Conservation (phyloP, 2,888 invertebrate genomes). For the Crematogaster levior region DNA sequence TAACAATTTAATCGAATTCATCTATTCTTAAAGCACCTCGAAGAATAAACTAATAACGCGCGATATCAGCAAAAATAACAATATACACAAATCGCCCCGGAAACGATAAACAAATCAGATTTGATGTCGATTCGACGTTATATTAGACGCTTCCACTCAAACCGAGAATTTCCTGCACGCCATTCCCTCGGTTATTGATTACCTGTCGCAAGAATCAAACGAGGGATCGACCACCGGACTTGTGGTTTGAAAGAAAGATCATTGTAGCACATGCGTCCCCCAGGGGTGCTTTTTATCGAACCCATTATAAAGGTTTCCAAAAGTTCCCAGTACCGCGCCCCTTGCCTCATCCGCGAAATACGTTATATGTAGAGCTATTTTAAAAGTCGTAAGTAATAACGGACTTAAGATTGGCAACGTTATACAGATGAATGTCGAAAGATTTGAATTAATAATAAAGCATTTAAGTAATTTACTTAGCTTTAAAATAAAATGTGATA, state of each 20-base stretch:
- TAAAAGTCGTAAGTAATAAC: slow-evolving; percentile 2
- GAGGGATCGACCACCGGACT: slow-evolving; percentile 66
- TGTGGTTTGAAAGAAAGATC: slow-evolving; percentile 74
- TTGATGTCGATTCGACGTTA: slow-evolving; percentile 23
- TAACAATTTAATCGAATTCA: background rate
- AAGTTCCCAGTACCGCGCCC: slow-evolving; percentile 62
- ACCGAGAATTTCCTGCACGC: slow-evolving; percentile 53
- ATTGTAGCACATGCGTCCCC: slow-evolving; percentile 75
- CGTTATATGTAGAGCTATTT: slow-evolving; percentile 33
- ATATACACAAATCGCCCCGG: slow-evolving; percentile 10
- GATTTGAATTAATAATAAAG: background rate
- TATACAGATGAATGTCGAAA: background rate
- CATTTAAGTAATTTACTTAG: background rate
- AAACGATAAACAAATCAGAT: slow-evolving; percentile 40
- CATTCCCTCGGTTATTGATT: slow-evolving; percentile 76
- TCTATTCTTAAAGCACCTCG: background rate
- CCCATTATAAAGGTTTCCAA: slow-evolving; percentile 76
- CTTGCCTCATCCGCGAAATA: slow-evolving; percentile 41
- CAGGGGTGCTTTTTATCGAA: slow-evolving; percentile 76
- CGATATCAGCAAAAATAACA: background rate
- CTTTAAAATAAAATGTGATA: background rate
- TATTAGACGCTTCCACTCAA: slow-evolving; percentile 11
- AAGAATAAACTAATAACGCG: background rate
- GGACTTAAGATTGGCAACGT: background rate
- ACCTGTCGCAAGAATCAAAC: slow-evolving; percentile 76